These are phyloP conservation scores for Mionectes olivaceus DNA, from an alignment of 2,797 vertebrate species.

Conservation along the genomic window DNA sequence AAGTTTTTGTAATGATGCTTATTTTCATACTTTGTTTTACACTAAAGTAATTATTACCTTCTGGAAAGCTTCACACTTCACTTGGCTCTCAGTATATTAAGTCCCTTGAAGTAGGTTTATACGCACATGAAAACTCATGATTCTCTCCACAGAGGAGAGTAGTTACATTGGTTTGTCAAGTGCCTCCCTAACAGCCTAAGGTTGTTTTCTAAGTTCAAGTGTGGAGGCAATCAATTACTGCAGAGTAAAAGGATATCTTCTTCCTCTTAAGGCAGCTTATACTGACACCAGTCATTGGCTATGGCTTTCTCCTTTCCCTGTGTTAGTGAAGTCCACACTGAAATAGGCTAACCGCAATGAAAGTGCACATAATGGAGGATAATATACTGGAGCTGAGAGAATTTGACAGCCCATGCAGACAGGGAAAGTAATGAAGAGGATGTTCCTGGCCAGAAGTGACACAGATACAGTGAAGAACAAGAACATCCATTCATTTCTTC, in stretches of 20 bases:
- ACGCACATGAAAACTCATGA: background rate
- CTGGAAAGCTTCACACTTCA: background rate
- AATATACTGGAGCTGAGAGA: background rate
- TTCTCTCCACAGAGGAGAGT: background rate
- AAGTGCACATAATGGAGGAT: background rate
- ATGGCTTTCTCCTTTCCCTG: background rate
- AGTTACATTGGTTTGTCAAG: constrained; percentile 1
- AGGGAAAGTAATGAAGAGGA: background rate
- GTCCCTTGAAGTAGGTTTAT: background rate
- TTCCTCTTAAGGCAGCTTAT: background rate
- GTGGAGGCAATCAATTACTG: background rate
- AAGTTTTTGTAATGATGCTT: background rate
- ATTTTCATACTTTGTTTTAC: background rate
- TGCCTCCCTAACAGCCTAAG: background rate
- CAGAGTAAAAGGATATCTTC: background rate
- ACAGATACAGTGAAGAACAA: background rate
- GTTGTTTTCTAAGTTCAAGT: background rate
- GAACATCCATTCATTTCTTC: background rate
- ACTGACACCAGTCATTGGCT: background rate
- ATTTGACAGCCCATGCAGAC: background rate
- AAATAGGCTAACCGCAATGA: background rate
- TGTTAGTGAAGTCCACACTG: background rate
- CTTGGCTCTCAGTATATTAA: background rate
- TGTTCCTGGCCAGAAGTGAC: background rate
- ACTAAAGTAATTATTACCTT: constrained; percentile 17